Evolutionary conservation across 2,888 invertebrate genomes (phyloP), one percentile per base, ranked within the genome.

Genomic region (Acanthacorydalis orientalis): DNA sequence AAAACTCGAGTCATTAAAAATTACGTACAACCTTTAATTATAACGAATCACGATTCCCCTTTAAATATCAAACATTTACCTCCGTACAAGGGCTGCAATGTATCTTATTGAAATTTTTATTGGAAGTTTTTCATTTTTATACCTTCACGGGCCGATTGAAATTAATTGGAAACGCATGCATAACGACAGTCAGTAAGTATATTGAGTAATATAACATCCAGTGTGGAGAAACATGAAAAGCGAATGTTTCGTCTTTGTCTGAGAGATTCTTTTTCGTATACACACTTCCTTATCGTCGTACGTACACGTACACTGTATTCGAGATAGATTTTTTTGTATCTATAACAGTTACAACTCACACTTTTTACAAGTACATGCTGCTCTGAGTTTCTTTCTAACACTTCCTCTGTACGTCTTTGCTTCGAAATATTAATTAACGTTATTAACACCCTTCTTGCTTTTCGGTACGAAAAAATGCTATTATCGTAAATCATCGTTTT

Each of bases 401-500:
- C 23, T 23, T 23, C 3, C 23, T 23, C 23, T 23, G 23, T 23
- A 23, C 23, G 23, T 23, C 42, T 42, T 12, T 16, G 23, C 31
- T 65, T 64, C 69, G 67, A 69, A 71, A 73, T 72, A 72, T 72
- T 73, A 73, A 73, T 73, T 72, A 73, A 72, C 69, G 68, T 72
- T 73, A 73, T 72, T 72, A 72, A 70, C 70, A 68, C 67, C 65
- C 62, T 64, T 65, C 64, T 66, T 68, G 64, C 64, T 61, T 65
- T 64, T 55, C 54, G 51, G 51, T 49, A 52, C 56, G 59, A 62
- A 65, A 67, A 55, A 67, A 66, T 65, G 65, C 70, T 69, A 72
- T 72, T 72, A 73, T 69, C 69, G 72, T 72, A 72, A 73, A 73
- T 73, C 72, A 73, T 70, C 70, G 68, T 67, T 70, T 70, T 64